Base-by-base conservation (phyloP, 2,113 vertebrate species). In the Podarcis cretensis region DNA sequence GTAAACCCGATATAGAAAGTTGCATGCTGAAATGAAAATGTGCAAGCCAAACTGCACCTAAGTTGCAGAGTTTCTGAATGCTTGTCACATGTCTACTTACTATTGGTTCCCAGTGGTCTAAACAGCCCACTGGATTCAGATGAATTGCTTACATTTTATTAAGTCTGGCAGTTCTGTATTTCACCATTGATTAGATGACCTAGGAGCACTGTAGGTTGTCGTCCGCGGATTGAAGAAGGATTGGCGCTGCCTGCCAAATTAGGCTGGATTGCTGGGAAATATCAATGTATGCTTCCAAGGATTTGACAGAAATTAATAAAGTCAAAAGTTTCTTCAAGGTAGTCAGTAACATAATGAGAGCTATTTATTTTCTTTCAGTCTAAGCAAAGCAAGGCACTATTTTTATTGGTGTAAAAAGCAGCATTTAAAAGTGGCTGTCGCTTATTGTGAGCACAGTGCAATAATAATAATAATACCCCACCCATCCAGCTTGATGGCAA, bases 161-260 rank as follows among this genome's bases (percentile, higher is more conserved):
- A 94, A 88, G 54, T 84, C 91, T 94, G 94, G 88, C 92, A 95
- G 90, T 91, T 95, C 93, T 93, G 95, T 91, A 92, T 93, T 94
- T 93, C 90, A 57, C 40, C 66, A 77, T 91, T 95, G 93, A 95
- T 95, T 89, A 92, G 91, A 90, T 94, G 94, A 93, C 90, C 93
- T 86, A 86, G 81, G 91, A 95, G 92, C 88, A 89, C 78, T 81
- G 84, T 2, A 91, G 91, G 86, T 54, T 85, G 88, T 93, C 88
- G 90, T 81, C 88, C 86, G 78, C 32, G 82, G 0, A 0, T 25
- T 90, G 91, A 88, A 92, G 92, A 87, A 89, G 91, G 87, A 91
- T 94, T 92, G 89, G 74, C 69, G 25, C n/a, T 91, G 85, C 86
- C 88, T 37, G 79, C 66, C 25, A 69, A 86, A 80, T 30, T 91